These are phyloP conservation scores for Catagonus wagneri DNA, from an alignment of 2,113 vertebrate species.

Conservation along the genomic window DNA sequence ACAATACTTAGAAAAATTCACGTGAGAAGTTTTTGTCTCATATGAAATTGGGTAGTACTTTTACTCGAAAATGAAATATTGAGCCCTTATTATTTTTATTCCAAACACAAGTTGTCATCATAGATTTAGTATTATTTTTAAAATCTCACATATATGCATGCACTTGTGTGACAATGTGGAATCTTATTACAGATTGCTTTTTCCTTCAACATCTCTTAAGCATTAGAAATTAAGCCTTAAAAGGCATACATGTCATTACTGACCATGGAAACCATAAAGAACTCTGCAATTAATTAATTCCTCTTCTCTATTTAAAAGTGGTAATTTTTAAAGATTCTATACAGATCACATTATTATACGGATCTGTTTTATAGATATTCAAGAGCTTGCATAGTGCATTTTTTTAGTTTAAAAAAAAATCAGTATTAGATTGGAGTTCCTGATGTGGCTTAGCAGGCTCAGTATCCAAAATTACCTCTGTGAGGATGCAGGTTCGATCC, in stretches of 20 bases:
- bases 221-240: slow-evolving; percentile 52
- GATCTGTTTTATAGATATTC: not conserved
- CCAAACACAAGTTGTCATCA: slow-evolving; percentile 36
- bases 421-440: too few species aligned
- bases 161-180: slow-evolving; percentile 2
- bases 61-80: slow-evolving; percentile 74
- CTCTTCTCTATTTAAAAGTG: slow-evolving; percentile 39
- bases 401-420: slow-evolving; percentile 16
- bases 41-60: not conserved
- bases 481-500: too few species aligned
- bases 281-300: not conserved
- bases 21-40: slow-evolving; percentile 43
- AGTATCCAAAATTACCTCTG: too few species aligned
- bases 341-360: not conserved
- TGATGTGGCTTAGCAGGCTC: too few species aligned
- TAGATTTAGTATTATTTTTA: slow-evolving; percentile 25
- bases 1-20: slow-evolving; percentile 76
- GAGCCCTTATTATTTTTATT: slow-evolving; percentile 78
- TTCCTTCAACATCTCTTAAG: slow-evolving; percentile 59
- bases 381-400: not conserved
- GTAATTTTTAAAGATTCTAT: not conserved
- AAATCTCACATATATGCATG: slow-evolving; percentile 23
- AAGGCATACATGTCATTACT: slow-evolving; percentile 35
- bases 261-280: not conserved
- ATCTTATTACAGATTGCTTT: slow-evolving; percentile 16